phyloP scores from a whole-genome alignment of 2,113 vertebrate genomes.

The Mormyrus lacerda region DNA sequence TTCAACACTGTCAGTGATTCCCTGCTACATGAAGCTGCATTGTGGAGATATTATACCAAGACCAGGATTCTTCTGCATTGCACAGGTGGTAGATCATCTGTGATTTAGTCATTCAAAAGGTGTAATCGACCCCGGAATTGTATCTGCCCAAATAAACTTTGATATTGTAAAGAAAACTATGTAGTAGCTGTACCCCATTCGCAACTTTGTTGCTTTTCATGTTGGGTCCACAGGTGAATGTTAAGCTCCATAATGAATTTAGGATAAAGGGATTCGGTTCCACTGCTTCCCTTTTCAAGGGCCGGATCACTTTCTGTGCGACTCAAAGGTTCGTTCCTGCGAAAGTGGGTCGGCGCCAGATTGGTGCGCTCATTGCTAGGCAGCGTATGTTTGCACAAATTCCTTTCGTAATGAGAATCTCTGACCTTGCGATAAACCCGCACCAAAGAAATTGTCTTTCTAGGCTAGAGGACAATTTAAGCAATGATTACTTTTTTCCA shows the following conservation, averaged over 20 bases:
- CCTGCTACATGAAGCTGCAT: neutral
- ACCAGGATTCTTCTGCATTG: neutral
- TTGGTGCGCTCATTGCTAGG: neutral
- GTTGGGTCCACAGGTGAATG: neutral
- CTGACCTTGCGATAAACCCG: neutral
- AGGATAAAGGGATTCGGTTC: neutral
- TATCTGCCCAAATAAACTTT: neutral
- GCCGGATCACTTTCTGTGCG: neutral
- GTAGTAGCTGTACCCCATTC: neutral
- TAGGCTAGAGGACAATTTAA: constrained; percentile 4
- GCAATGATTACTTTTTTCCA: constrained; percentile 2
- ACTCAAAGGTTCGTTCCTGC: neutral
- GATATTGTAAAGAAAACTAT: neutral
- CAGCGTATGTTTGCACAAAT: neutral
- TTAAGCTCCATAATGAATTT: neutral
- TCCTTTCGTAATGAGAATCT: neutral
- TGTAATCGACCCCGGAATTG: neutral
- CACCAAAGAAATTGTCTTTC: constrained; percentile 2
- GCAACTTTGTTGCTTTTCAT: neutral
- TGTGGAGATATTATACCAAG: neutral
- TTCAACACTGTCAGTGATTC: neutral
- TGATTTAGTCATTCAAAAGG: neutral
- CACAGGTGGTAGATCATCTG: neutral
- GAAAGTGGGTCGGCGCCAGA: neutral
- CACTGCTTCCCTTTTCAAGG: neutral